A percentile compares a stretch with the other conserved stretches of the same genome.
Conservation (phyloP, 2,888 invertebrate genomes). For the Pyrrhosoma nymphula region DNA sequence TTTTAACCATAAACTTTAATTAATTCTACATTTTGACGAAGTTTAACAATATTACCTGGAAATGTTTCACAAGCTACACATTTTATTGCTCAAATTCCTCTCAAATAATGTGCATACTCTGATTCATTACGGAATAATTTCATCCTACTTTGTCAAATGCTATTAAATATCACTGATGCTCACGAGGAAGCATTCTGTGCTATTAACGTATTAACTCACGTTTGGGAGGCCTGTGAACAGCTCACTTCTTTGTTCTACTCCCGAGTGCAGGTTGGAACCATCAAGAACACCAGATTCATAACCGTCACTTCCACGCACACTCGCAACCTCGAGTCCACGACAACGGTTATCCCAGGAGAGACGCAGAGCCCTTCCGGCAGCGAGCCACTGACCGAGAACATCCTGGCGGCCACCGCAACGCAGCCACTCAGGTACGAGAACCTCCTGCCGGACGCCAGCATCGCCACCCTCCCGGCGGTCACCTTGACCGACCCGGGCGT, state of each 20-base stretch:
- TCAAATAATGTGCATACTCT: too few relatives aligned
- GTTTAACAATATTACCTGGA: too few relatives aligned
- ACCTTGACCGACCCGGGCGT: conserved; percentile 85
- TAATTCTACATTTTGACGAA: too few relatives aligned
- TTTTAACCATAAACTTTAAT: too few relatives aligned
- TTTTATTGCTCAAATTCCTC: too few relatives aligned
- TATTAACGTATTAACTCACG: too few relatives aligned
- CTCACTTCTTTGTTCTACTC: not conserved
- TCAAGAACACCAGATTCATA: conserved; percentile 92
- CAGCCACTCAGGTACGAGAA: conserved; percentile 81
- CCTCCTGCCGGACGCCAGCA: conserved; percentile 86
- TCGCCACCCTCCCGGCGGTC: conserved; percentile 91
- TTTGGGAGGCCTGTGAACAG: too few relatives aligned
- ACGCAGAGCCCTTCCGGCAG: conserved; percentile 76
- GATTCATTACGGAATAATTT: too few relatives aligned
- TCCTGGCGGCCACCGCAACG: conserved; percentile 87
- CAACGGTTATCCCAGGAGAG: conserved; percentile 75
- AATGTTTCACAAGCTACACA: too few relatives aligned
- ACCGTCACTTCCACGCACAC: conserved; percentile 93
- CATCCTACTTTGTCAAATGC: too few relatives aligned
- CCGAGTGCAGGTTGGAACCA: conserved; percentile 86
- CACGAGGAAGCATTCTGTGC: too few relatives aligned
- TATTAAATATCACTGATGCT: too few relatives aligned
- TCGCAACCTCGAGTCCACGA: conserved; percentile 84
- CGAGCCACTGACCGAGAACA: conserved; percentile 92